Evolutionary conservation across 2,888 invertebrate species (phyloP).

Genomic region (Eustalomyia histrio): DNA sequence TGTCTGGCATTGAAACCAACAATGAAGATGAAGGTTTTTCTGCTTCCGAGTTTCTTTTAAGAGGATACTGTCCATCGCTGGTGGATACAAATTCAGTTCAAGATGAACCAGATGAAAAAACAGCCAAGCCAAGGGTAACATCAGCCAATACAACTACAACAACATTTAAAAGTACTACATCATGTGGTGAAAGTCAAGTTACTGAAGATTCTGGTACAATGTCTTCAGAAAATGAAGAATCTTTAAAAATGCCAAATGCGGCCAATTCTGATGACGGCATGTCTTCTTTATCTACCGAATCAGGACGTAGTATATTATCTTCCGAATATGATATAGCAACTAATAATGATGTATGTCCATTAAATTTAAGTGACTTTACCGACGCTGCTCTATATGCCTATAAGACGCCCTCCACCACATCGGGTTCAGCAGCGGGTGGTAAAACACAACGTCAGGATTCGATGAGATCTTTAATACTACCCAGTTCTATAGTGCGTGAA

Average conservation of each 20-base stretch:
- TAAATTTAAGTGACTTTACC: constrained; percentile 69
- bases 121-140: constrained; percentile 69
- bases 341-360: constrained; percentile 67
- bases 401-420: constrained; percentile 73
- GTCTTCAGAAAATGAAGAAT: constrained; percentile 73
- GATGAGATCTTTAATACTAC: constrained; percentile 65
- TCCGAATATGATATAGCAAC: constrained; percentile 75
- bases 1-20: constrained; percentile 79
- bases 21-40: constrained; percentile 72
- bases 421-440: constrained; percentile 73
- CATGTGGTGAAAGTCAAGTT: constrained; percentile 77
- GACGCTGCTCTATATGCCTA: constrained; percentile 70
- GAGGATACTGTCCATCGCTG: constrained; percentile 82
- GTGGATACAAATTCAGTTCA: constrained; percentile 77
- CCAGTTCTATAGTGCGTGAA: constrained; percentile 75
- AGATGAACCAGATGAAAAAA: constrained; percentile 14
- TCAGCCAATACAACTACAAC: constrained; percentile 69
- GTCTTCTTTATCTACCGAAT: constrained; percentile 77
- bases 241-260: constrained; percentile 70
- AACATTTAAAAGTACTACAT: constrained; percentile 63
- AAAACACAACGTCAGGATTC: constrained; percentile 60
- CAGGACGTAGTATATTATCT: constrained; percentile 75
- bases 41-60: constrained; percentile 84
- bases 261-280: constrained; percentile 74
- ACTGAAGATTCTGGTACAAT: constrained; percentile 77